Base-by-base conservation (phyloP, 2,797 vertebrate genomes). In the Otus scops region DNA sequence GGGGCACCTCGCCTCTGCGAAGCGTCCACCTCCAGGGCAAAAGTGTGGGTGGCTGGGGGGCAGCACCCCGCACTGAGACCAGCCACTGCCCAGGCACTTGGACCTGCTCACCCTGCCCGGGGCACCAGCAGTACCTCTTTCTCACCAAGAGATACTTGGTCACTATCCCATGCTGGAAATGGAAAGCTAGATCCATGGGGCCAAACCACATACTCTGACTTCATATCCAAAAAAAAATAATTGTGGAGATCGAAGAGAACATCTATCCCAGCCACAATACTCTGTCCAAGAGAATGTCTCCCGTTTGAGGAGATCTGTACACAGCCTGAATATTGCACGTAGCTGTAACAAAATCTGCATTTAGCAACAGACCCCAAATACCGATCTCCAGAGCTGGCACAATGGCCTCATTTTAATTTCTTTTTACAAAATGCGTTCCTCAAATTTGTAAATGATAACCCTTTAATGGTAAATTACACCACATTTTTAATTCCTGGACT, bases 181-280 rank as follows among this genome's bases (percentile, higher is more conserved):
- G 20, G 13, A 56, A 71, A 75, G 65, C 11, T 54, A 69, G 51
- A 91, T 54, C 36, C 71, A 5, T 0, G 12, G 23, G 56, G 80
- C 38, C 32, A 34, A 69, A 48, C 1, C 2, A 5, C 20, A 7
- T 18, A 23, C 0, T 2, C 14, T 34, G 43, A 38, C 43, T 38
- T 36, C 1, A 3, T n/a, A 36, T n/a, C 11, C 39, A 13, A 71
- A 63, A 51, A 54, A 15, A 10, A 39, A 39, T 13, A 39, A 43
- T 39, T 5, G 27, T 4, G 7, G 22, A 64, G 48, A 20, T 8
- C 1, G 16, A 68, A 50, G 61, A 91, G 21, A 59, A 12, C 27
- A 7, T 11, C 30, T 32, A 24, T 73, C 41, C 67, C 48, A 77
- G 60, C 18, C 43, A 16, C 67, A 51, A 36, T 10, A 20, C 43